These are phyloP conservation scores for Lycaena phlaeas DNA, from an alignment of 2,888 invertebrate genomes.

Conservation along the genomic window DNA sequence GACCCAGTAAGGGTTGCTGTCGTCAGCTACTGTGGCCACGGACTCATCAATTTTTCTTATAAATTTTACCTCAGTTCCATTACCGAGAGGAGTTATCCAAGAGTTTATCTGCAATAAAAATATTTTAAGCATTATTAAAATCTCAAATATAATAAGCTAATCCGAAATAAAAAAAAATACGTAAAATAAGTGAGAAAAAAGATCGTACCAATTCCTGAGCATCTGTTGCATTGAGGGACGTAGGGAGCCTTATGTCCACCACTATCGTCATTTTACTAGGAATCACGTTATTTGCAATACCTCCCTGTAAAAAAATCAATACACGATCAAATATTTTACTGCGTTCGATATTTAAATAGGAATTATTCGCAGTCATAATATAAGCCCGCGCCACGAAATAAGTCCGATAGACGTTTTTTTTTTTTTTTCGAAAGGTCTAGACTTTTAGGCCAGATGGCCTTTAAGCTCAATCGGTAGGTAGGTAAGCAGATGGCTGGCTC, in stretches of 20 bases:
- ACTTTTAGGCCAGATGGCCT: too few species aligned
- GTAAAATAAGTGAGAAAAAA: too few species aligned
- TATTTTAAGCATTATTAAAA: too few species aligned
- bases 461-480: too few species aligned
- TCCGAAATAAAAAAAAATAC: too few species aligned
- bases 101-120: conserved; percentile 35
- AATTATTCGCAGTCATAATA: conserved; percentile 21
- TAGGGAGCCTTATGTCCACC: conserved; percentile 41
- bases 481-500: too few species aligned
- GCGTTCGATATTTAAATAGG: neutral
- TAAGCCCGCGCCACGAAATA: too few species aligned
- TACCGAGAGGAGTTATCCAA: conserved; percentile 36
- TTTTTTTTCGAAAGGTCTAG: too few species aligned
- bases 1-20: conserved; percentile 78
- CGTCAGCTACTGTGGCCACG: conserved; percentile 67
- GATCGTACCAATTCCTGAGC: conserved; percentile 32
- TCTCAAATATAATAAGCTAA: too few species aligned
- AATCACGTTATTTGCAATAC: conserved; percentile 37
- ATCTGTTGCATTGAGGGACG: conserved; percentile 26
- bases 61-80: conserved; percentile 33
- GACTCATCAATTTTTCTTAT: conserved; percentile 34
- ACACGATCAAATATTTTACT: conserved; percentile 5
- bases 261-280: conserved; percentile 29
- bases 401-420: too few species aligned
- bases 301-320: conserved; percentile 33